Evolutionary conservation across 1,140 invertebrate species (phyloP).

Genomic region (Phymastichus coffea): DNA sequence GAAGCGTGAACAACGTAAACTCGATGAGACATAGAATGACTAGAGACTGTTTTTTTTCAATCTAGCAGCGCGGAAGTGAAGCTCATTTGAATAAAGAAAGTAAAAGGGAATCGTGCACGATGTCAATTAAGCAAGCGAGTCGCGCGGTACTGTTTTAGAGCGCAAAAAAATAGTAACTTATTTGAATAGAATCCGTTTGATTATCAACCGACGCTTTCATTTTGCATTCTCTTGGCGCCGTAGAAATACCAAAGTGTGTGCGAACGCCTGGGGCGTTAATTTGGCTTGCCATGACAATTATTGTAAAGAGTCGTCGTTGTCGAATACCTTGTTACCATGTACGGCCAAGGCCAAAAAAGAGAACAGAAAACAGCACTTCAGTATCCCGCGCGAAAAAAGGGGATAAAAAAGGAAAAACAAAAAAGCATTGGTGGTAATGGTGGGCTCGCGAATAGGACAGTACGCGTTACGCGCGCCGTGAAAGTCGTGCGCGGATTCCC

Average conservation of each 20-base stretch:
- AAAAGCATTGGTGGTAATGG: not conserved
- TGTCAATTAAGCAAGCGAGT: not conserved
- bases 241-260: not conserved
- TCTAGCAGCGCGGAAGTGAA: no score
- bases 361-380: conserved; percentile 14
- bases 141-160: not conserved
- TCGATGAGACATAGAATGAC: no score
- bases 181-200: not conserved
- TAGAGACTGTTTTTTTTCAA: no score
- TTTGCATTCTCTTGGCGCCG: not conserved
- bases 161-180: not conserved
- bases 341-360: conserved; percentile 6
- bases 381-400: not conserved
- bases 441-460: not conserved
- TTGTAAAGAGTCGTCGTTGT: not conserved
- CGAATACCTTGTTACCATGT: conserved; percentile 27
- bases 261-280: conserved; percentile 1
- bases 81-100: no score
- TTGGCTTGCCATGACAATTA: not conserved
- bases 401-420: no score
- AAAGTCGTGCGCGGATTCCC: not conserved
- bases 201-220: conserved; percentile 1
- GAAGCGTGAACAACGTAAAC: no score
- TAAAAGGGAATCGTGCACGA: no score
- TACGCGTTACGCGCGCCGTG: not conserved